Evolutionary conservation across 2,888 invertebrate species (phyloP).

Genomic region (Epirrhoe tristata): DNA sequence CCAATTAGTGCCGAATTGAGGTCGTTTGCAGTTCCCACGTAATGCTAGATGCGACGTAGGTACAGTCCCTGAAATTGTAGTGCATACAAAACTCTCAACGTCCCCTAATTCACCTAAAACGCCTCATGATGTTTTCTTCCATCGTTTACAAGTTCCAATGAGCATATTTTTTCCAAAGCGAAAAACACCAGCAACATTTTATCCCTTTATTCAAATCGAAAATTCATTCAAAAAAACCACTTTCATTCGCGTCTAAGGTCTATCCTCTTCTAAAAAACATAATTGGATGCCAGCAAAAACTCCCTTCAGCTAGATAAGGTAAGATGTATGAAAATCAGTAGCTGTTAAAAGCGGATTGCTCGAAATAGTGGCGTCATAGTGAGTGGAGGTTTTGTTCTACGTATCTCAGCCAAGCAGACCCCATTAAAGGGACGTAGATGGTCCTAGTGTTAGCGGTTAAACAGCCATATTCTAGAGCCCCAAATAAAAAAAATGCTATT

Average conservation of each 20-base stretch:
- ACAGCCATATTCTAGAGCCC: neutral
- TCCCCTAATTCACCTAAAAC: too few species aligned
- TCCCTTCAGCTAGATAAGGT: slow-evolving; percentile 17
- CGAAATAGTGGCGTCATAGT: slow-evolving; percentile 60
- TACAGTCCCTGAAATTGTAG: neutral
- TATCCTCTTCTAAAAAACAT: slow-evolving; percentile 9
- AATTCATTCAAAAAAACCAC: neutral
- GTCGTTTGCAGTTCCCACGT: slow-evolving; percentile 29
- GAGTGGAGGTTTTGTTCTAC: slow-evolving; percentile 60
- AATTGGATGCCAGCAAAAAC: slow-evolving; percentile 23
- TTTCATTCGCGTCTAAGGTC: neutral
- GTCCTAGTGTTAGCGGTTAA: slow-evolving; percentile 14
- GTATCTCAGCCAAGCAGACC: slow-evolving; percentile 72
- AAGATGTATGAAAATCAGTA: slow-evolving; percentile 34
- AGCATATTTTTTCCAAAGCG: too few species aligned
- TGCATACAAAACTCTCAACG: too few species aligned
- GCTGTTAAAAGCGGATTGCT: slow-evolving; percentile 46
- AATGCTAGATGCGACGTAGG: slow-evolving; percentile 5
- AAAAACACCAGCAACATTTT: neutral
- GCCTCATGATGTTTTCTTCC: too few species aligned
- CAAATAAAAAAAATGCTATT: too few species aligned
- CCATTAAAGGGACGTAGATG: slow-evolving; percentile 53
- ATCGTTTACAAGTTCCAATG: too few species aligned
- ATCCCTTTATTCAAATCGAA: neutral
- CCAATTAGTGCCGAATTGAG: slow-evolving; percentile 31